Evolutionary conservation across 2,113 vertebrate genomes (phyloP).

Genomic region (Anarhynchus alexandrinus): DNA sequence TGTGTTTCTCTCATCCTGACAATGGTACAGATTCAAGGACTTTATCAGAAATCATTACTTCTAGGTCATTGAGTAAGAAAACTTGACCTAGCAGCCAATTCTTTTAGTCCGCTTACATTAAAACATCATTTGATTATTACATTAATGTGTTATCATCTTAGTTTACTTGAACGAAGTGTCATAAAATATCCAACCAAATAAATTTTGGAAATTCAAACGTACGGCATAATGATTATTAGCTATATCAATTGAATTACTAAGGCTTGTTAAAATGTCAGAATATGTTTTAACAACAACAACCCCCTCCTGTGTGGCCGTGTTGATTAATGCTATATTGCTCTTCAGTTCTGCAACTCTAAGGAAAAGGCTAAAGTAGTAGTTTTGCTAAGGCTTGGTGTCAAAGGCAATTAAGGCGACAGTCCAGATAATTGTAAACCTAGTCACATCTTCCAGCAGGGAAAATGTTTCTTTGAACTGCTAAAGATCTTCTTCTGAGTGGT

Average conservation of each 20-base stretch:
- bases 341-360: background rate
- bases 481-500: background rate
- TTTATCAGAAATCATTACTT: background rate
- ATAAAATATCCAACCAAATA: background rate
- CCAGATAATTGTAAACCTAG: background rate
- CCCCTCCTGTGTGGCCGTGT: background rate
- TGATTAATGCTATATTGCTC: background rate
- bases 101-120: background rate
- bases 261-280: background rate
- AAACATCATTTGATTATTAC: background rate
- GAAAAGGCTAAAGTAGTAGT: background rate
- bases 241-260: background rate
- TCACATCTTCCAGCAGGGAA: background rate
- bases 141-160: background rate
- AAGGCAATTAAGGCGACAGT: background rate
- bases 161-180: background rate
- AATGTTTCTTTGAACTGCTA: background rate
- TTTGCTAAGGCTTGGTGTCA: background rate
- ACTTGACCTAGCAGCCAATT: background rate
- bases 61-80: background rate
- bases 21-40: background rate
- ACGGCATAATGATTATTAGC: background rate
- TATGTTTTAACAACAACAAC: background rate
- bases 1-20: background rate
- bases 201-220: background rate